Percentiles rank a stretch among this genome's conserved stretches.
phyloP scores from a whole-genome alignment of 2,113 vertebrate genomes.

The Dipodomys ordii region DNA sequence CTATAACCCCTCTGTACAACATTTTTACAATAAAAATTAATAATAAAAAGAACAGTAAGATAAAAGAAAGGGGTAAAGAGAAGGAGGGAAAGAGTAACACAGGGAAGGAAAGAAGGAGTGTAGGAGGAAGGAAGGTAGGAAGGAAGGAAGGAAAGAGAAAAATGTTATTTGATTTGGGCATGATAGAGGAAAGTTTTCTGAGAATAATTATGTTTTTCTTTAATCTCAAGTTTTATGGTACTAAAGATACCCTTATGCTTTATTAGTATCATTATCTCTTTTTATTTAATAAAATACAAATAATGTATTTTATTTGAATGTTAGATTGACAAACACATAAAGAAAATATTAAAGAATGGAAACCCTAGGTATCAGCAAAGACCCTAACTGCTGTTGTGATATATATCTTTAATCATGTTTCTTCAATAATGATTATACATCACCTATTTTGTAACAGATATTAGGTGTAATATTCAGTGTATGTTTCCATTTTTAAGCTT shows the following conservation, averaged over 20 bases:
- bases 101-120: neutral
- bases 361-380: neutral
- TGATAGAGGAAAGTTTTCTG: neutral
- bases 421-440: neutral
- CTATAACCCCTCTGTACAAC: too few species aligned
- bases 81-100: neutral
- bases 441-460: constrained; percentile 1
- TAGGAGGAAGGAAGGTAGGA: too few species aligned
- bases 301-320: neutral
- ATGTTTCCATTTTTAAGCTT: neutral
- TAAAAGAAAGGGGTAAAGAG: too few species aligned
- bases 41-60: neutral
- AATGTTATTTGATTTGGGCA: neutral
- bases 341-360: neutral
- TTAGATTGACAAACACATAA: neutral
- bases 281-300: constrained; percentile 3
- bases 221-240: neutral
- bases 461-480: neutral
- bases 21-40: too few species aligned
- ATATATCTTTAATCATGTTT: neutral
- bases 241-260: neutral
- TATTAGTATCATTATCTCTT: neutral
- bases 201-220: neutral
- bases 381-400: neutral
- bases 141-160: neutral